Evolutionary conservation across 2,888 invertebrate species (phyloP).

Genomic region (Unio delphinus): DNA sequence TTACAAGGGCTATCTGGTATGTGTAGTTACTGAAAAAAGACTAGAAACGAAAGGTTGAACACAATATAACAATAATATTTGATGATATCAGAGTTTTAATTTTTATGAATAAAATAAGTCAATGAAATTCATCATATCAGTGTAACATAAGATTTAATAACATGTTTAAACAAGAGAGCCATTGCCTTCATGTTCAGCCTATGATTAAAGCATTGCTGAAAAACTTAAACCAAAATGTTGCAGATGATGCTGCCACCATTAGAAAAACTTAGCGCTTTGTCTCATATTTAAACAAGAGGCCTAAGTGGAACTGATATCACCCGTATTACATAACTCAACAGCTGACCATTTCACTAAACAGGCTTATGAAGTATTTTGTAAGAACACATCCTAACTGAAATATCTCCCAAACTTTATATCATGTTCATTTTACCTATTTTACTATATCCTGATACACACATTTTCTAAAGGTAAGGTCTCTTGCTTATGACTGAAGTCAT

Average conservation of each 20-base stretch:
- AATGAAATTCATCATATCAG: background rate
- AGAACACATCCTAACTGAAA: too few relatives aligned
- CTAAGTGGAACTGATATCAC: too few relatives aligned
- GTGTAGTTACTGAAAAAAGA: constrained; percentile 96
- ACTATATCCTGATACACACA: too few relatives aligned
- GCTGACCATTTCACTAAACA: too few relatives aligned
- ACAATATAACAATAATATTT: constrained; percentile 2
- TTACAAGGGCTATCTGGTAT: constrained; percentile 88
- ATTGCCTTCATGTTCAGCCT: background rate
- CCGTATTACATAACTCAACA: too few relatives aligned
- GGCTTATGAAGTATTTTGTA: too few relatives aligned
- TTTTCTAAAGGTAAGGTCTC: too few relatives aligned
- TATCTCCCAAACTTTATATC: too few relatives aligned
- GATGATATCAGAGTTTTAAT: background rate
- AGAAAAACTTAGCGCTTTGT: too few relatives aligned
- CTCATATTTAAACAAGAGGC: too few relatives aligned
- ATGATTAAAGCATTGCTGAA: background rate
- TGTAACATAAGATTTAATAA: background rate
- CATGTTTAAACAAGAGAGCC: background rate
- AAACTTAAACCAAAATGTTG: background rate
- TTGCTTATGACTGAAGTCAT: too few relatives aligned
- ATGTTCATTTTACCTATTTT: too few relatives aligned
- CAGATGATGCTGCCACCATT: background rate
- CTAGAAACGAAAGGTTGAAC: constrained; percentile 75
- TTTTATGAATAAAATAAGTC: background rate